Conservation (phyloP, 2,797 vertebrate species). For the Halcyon chelicuti region DNA sequence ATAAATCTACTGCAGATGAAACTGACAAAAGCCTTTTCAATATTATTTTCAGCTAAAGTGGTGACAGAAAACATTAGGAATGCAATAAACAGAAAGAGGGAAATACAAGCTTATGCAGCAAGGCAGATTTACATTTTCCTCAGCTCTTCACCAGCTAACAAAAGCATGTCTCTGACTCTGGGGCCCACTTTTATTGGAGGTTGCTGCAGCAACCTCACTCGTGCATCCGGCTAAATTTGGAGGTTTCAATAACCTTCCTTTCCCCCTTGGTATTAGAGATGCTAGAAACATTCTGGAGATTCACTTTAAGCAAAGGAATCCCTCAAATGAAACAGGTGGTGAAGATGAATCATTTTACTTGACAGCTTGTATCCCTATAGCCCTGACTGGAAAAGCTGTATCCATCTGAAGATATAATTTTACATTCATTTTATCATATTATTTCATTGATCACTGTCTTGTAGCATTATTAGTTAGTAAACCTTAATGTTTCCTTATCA, state of each 20-base stretch:
- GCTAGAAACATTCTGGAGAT: neutral
- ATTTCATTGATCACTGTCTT: neutral
- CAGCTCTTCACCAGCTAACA: neutral
- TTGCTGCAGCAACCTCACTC: neutral
- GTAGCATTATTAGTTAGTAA: neutral
- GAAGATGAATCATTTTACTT: slow-evolving; percentile 22
- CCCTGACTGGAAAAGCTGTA: neutral
- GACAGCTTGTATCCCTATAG: neutral
- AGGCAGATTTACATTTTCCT: neutral
- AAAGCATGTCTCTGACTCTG: neutral
- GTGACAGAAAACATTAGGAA: slow-evolving; percentile 17
- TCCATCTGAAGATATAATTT: neutral
- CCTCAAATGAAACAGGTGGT: slow-evolving; percentile 40
- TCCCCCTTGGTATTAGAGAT: neutral
- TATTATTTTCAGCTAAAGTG: slow-evolving; percentile 9
- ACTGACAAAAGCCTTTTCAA: neutral
- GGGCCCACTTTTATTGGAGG: neutral
- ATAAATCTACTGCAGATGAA: slow-evolving; percentile 5
- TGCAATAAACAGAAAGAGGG: neutral
- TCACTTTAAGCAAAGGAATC: slow-evolving; percentile 7
- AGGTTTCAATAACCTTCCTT: neutral
- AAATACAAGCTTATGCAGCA: neutral
- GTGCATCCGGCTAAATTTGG: neutral
- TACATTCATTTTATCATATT: neutral
- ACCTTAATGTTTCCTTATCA: neutral